Conservation (phyloP, 2,113 vertebrate species). For the Zootoca vivipara region DNA sequence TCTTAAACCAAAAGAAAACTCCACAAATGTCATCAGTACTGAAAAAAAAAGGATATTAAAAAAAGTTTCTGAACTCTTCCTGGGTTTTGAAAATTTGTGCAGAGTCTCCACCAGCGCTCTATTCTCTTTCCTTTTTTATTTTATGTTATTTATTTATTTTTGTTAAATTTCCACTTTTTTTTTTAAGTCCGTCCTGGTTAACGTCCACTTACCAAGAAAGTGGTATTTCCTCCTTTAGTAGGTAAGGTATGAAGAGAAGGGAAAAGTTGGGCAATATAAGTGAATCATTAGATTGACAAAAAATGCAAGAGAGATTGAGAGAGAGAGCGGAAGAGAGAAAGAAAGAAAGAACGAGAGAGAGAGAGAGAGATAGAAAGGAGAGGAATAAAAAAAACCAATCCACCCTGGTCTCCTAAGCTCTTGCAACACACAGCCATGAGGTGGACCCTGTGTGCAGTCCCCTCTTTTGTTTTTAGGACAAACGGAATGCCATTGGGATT, state of each 20-base stretch:
- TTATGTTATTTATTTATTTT: constrained; percentile 81
- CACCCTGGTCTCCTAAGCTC: constrained; percentile 88
- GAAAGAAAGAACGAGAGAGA: constrained; percentile 94
- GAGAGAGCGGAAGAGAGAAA: constrained; percentile 86
- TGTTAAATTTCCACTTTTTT: constrained; percentile 80
- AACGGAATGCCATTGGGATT: neutral
- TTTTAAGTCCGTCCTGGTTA: constrained; percentile 98
- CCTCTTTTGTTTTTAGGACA: neutral
- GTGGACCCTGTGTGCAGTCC: too few species aligned
- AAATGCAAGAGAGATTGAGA: constrained; percentile 97
- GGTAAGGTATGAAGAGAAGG: constrained; percentile 99
- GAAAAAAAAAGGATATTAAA: constrained; percentile 88
- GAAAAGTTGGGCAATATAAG: constrained; percentile 99
- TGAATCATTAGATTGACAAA: constrained; percentile 99
- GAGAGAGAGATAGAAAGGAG: constrained; percentile 73
- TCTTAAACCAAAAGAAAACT: constrained; percentile 81
- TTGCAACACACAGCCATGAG: constrained; percentile 80
- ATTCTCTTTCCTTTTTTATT: constrained; percentile 75
- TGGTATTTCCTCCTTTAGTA: constrained; percentile 99
- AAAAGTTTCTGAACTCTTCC: constrained; percentile 89
- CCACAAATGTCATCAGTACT: constrained; percentile 98
- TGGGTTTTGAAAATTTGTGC: constrained; percentile 83
- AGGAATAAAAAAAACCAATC: constrained; percentile 90
- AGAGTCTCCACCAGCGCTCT: constrained; percentile 95
- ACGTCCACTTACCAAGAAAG: constrained; percentile 99